phyloP scores from a whole-genome alignment of 2,113 vertebrate species.

The Leptodactylus fuscus region DNA sequence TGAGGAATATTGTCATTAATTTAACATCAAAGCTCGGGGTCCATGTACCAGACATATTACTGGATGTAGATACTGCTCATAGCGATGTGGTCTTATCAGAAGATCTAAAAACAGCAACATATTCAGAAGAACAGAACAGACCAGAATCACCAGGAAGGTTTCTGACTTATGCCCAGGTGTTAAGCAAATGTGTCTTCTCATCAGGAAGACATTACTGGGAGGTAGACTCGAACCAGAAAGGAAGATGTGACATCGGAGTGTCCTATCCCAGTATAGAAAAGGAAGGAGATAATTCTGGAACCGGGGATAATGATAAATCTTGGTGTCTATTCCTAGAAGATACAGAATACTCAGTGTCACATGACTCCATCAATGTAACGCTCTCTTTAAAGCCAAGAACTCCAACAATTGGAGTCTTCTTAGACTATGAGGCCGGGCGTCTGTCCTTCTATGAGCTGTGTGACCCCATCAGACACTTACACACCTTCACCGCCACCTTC shows the following conservation, averaged over 20 bases:
- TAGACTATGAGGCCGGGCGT: background rate
- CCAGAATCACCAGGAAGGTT: background rate
- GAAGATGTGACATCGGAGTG: background rate
- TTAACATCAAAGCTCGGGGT: background rate
- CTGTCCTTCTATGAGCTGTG: too few species aligned
- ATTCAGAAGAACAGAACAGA: background rate
- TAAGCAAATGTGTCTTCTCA: background rate
- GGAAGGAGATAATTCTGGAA: background rate
- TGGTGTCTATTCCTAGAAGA: background rate
- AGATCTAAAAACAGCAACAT: background rate
- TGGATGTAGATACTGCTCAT: background rate
- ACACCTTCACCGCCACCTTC: too few species aligned
- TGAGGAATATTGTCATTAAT: background rate
- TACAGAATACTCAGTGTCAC: background rate
- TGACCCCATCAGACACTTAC: too few species aligned
- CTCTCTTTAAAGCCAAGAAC: background rate
- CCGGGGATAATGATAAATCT: conserved; percentile 10
- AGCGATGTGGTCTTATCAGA: background rate
- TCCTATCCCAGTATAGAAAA: conserved; percentile 16
- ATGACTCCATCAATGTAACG: background rate
- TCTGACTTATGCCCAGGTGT: background rate
- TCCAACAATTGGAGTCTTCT: background rate
- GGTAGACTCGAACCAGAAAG: background rate
- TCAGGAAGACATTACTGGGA: conserved; percentile 12
- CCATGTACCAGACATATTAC: background rate